Percentiles rank a stretch among this genome's conserved stretches.
Evolutionary conservation across 2,113 vertebrate species (phyloP).

Genomic region (Sylvia atricapilla): DNA sequence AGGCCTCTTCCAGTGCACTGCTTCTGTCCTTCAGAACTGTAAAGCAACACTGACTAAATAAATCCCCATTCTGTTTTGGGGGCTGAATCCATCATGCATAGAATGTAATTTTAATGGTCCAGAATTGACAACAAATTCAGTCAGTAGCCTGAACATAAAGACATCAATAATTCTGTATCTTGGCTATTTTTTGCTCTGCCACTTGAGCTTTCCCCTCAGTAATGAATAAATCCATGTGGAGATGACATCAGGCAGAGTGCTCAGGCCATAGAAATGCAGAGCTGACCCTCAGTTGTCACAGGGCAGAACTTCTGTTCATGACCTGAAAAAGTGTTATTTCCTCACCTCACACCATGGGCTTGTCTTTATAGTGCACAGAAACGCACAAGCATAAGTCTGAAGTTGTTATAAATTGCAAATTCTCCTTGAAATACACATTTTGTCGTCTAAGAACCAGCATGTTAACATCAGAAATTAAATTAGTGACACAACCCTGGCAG

Average conservation of each 20-base stretch:
- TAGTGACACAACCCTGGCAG: background rate
- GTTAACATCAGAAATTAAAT: background rate
- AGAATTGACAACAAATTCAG: background rate
- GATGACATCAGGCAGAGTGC: background rate
- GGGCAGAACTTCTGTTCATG: background rate
- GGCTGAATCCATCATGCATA: background rate
- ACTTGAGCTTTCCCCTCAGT: background rate
- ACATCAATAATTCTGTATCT: background rate
- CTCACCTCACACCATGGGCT: background rate
- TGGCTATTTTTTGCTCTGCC: background rate
- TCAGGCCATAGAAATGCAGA: background rate
- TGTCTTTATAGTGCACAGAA: background rate
- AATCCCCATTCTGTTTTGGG: background rate
- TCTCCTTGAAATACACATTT: background rate
- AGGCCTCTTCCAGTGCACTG: background rate
- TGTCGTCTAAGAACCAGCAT: background rate
- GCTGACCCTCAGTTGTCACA: background rate
- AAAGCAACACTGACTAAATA: background rate
- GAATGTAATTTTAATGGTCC: background rate
- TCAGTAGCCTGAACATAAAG: background rate
- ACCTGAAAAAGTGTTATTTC: background rate
- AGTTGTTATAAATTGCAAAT: background rate
- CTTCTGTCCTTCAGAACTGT: background rate
- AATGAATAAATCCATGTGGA: background rate
- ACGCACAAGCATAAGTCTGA: background rate